Evolutionary conservation across 2,113 vertebrate species (phyloP), one percentile per base, ranked within the genome.

Genomic region (Miniopterus natalensis): DNA sequence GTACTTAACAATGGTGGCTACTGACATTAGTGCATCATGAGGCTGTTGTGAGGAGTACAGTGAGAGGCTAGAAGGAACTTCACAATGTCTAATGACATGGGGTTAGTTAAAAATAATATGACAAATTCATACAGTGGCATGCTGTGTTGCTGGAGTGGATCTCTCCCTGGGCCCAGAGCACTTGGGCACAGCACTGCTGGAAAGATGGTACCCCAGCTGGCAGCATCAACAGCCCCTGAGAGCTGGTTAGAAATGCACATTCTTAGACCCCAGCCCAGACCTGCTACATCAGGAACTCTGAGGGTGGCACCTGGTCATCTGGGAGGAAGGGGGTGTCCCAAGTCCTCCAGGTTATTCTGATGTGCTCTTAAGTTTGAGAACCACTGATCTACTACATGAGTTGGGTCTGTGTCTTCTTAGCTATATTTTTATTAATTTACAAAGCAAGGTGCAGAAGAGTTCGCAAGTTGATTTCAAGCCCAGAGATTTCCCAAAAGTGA

Each of bases 371-470:
- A 27, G 18, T 75, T 71, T 5, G 6, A 78, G 47, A 78, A 68
- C 27, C 31, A 40, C 21, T 25, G 55, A 66, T 40, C 18, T 49
- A 12, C n/a, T 31, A 29, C 1, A 36, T 25, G 47, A 93, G 6
- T 51, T 81, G 7, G 27, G 3, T 59, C 29, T 66, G 47, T 78
- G 59, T 36, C 73, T 84, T 95, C 42, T 81, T 51, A 61, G 0
- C 51, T 59, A 6, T 51, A 55, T 27, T 81, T 95, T 85, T 81
- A 93, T 75, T 78, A 61, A 85, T 78, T 61, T 66, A 66, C 61
- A 71, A 86, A 81, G 18, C 17, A 90, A 85, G 8, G 40, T 80
- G 7, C 11, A 92, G 36, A 68, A 55, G 40, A 40, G 7, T 74
- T 85, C 68, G 23, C 21, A 92, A 86, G 47, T 6, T 61, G 27